Base-by-base conservation (phyloP, 2,888 invertebrate species). In the Eilema sororculum region DNA sequence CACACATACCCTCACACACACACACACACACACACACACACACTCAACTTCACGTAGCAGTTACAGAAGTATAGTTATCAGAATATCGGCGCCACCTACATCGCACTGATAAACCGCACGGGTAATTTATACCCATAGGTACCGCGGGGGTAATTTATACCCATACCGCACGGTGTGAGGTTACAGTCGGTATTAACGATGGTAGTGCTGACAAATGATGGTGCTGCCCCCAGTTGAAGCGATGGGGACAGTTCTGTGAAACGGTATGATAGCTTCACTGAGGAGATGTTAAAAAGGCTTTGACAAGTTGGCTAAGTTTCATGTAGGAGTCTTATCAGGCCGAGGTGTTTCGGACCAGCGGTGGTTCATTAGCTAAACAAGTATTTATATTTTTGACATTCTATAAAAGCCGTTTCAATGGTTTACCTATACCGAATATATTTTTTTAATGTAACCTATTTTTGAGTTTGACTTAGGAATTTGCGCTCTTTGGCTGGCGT, bases 101-200 rank as follows among this genome's bases (percentile, higher is more conserved):
- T 63, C 67, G 75, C 25, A 16, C 41, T 72, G 73, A 82, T 81
- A 80, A 82, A 78, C 61, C 69, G 62, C 62, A 75, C 69, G 77
- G 68, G 72, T 82, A 81, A 81, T 82, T 74, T 71, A 74, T 74
- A 20, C 46, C n/a, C 68, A 37, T 12, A 33, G 30, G 33, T 37
- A 78, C 61, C 69, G 60, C 64, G 73, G 68, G 77, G 69, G 73
- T 82, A 81, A 81, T 82, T 74, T 71, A 74, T 74, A n/a, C 52
- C 22, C 69, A 62, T 66, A 67, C 30, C 71, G 66, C 65, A 46
- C 25, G 66, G 74, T 72, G 69, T 70, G 56, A 9, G 61, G 69
- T 70, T 70, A 66, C 69, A 70, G 10, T 16, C n/a, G 25, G 30
- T 61, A 66, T 70, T 60, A 70, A 57, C 52, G 61, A 66, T 66